phyloP scores from a whole-genome alignment of 2,113 vertebrate species.

The Regulus satrapa region DNA sequence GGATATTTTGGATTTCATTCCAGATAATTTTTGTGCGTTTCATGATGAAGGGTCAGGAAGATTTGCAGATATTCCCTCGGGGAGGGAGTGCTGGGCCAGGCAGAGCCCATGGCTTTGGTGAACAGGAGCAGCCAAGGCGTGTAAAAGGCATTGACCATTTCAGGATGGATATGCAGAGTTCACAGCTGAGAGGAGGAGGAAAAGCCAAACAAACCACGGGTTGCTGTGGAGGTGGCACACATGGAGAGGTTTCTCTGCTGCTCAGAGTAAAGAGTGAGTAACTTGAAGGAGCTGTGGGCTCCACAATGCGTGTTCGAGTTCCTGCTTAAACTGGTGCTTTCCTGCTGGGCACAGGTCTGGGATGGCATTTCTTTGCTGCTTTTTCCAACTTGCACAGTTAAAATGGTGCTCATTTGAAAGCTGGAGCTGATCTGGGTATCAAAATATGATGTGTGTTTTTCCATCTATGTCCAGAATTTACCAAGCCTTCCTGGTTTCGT shows the following conservation, averaged over 20 bases:
- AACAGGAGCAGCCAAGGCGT: background rate
- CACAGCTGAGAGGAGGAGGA: background rate
- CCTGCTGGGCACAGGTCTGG: background rate
- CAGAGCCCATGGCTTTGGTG: fast-evolving
- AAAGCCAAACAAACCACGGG: background rate
- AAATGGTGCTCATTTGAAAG: background rate
- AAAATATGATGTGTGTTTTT: fast-evolving
- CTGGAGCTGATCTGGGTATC: background rate
- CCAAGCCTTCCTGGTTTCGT: background rate
- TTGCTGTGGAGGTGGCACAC: background rate
- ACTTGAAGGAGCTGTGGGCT: background rate
- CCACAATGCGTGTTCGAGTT: fast-evolving
- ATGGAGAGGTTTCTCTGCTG: background rate
- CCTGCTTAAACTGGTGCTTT: background rate
- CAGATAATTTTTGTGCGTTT: background rate
- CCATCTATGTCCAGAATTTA: no score
- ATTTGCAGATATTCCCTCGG: background rate
- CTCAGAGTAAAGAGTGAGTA: background rate
- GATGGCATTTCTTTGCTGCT: background rate
- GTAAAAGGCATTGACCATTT: background rate
- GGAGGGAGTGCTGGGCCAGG: background rate
- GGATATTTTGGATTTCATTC: background rate
- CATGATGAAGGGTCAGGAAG: background rate
- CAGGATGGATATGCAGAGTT: background rate
- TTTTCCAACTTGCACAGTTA: background rate